Percentiles rank a stretch among this genome's conserved stretches.
phyloP scores from a whole-genome alignment of 2,797 vertebrate species.

The Limnodromus scolopaceus region DNA sequence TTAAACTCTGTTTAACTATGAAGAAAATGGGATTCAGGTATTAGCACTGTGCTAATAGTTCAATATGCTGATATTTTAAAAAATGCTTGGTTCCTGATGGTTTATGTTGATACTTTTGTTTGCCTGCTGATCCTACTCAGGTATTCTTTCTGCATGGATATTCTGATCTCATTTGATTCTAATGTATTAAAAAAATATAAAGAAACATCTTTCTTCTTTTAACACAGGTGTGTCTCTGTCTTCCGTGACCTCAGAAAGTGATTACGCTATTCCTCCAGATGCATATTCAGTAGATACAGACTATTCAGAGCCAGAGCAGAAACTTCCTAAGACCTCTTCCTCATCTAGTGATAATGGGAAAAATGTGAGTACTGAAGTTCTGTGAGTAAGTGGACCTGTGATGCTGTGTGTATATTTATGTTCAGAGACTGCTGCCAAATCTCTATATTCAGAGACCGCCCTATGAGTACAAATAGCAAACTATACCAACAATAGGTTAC shows the following conservation, averaged over 20 bases:
- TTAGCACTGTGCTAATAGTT: neutral
- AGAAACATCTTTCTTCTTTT: slow-evolving; percentile 3
- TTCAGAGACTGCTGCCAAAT: neutral
- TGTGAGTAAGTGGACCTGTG: neutral
- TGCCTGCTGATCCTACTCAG: neutral
- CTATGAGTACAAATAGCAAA: neutral
- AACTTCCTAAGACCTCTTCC: slow-evolving; percentile 91
- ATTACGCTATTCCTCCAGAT: slow-evolving; percentile 97
- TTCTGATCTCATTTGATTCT: neutral
- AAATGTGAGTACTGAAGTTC: slow-evolving; percentile 81
- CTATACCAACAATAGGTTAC: neutral
- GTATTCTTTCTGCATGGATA: neutral
- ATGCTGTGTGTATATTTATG: neutral
- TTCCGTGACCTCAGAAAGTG: slow-evolving; percentile 93
- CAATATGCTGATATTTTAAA: neutral
- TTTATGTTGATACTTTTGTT: neutral
- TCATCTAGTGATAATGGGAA: slow-evolving; percentile 88
- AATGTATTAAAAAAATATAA: neutral
- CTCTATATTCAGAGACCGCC: neutral
- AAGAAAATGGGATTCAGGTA: neutral
- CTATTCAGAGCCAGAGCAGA: slow-evolving; percentile 93
- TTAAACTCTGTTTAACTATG: neutral
- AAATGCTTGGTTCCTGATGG: neutral
- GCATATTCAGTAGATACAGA: slow-evolving; percentile 94
- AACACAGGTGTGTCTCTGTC: slow-evolving; percentile 90